Evolutionary conservation across 2,797 vertebrate species (phyloP), one percentile per base, ranked within the genome.

Genomic region (Xenentodon cancila): DNA sequence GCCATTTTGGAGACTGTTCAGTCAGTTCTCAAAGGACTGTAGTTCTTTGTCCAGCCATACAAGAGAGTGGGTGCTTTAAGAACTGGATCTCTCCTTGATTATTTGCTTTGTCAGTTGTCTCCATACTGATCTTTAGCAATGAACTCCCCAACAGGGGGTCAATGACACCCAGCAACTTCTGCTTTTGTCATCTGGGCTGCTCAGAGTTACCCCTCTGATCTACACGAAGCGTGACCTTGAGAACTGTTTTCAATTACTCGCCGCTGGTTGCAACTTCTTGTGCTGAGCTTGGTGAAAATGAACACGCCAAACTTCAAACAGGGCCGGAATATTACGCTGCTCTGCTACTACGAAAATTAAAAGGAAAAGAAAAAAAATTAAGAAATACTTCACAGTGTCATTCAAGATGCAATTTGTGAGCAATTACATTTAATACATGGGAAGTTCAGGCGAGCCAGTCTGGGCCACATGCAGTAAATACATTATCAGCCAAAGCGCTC

Each of bases 191-290:
- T 81, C 76, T 73, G 19, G 13, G 53, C 79, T 68, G 70, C 68
- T 61, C 76, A 62, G 77, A 72, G 75, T 77, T 79, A 88, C 83
- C 88, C 71, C 77, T 85, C 61, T 57, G 78, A 88, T 88, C 85
- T 60, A 73, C 77, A 74, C 22, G 0, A 70, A 80, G 73, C 68
- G 1, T 68, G 88, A 89, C 87, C 90, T 86, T 81, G 75, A 86
- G 72, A 89, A 87, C 59, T 83, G 88, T 86, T 89, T 87, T 86
- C 81, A 81, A 71, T 89, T 83, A 83, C 73, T 62, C 37, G 60
- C 79, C 52, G 70, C 84, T 68, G 73, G 63, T 79, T 70, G 83
- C 79, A 61, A 74, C 68, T 66, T 66, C 75, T 67, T 53, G 60
- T 68, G 82, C 87, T 71, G 80, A 81, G 79, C 67, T 58, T 62